Evolutionary conservation across 37 sponge, comb jelly and placozoan species (phyloP), one percentile per base, ranked within the genome.

Genomic region (Trichoplax adhaerens): DNA sequence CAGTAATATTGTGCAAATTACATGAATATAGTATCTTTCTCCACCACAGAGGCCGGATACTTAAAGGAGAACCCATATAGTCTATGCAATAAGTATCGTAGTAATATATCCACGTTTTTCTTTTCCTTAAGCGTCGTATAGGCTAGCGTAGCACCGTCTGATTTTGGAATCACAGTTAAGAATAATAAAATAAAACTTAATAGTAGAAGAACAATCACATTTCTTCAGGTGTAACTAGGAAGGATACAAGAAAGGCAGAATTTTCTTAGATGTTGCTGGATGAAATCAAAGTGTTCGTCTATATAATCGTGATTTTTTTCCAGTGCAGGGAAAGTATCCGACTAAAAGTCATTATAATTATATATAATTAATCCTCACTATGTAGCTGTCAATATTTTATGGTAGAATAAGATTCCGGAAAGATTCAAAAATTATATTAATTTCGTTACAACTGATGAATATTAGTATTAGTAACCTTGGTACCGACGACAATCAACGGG

Each of bases 201-300:
- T 29, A 29, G 29, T 29, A 29, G 29, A 29, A 29, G 29, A 29
- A 29, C 29, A 29, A 29, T 29, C 29, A 29, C 29, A 29, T 29
- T 29, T 29, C 29, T 29, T 29, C 29, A 29, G 29, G 29, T 29
- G 29, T 29, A 29, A 29, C 29, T 29, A 52, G 4, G 65, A 51
- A 67, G 77, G 82, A 83, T 89, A 93, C 94, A 89, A 65, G 82
- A 81, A 58, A 97, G 77, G 59, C 93, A 97, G 85, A 97, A 92
- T 58, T 80, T 86, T 29, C 99, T 69, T 8, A 97, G 76, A 67
- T 91, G 82, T 69, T 86, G 94, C 65, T 97, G 99, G 66, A 97
- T 89, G 77, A 86, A 91, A 74, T 97, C 99, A 67, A 81, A 73
- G 71, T 97, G 90, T 29, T 89, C 84, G 56, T 92, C 93, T 56